Conservation (phyloP, 2,888 invertebrate species). For the Lasioglossum lativentre region DNA sequence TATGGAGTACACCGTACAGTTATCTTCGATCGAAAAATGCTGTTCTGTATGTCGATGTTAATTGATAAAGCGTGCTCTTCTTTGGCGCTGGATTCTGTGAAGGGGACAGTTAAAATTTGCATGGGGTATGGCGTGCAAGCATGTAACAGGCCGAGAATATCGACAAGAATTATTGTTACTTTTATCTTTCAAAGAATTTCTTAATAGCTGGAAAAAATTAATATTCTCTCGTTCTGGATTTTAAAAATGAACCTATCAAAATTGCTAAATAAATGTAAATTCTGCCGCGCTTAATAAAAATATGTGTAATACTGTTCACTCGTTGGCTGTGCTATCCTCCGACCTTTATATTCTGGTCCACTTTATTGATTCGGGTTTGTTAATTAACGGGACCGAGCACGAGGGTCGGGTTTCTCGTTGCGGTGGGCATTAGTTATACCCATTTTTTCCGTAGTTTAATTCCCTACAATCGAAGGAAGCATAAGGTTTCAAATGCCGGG, state of each 20-base stretch:
- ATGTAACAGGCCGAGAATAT: not conserved
- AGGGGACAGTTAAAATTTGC: not conserved
- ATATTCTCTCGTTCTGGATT: not conserved
- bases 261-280: not conserved
- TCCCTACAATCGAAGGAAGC: conserved; percentile 52
- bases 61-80: not conserved
- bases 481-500: conserved; percentile 59
- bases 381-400: not conserved
- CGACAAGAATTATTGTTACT: no score
- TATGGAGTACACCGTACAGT: not conserved
- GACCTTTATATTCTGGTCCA: not conserved
- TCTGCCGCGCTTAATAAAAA: not conserved
- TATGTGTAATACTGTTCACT: not conserved
- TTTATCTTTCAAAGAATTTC: not conserved
- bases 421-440: conserved; percentile 4
- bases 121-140: not conserved
- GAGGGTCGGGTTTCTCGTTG: not conserved
- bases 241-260: not conserved
- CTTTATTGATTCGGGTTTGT: not conserved
- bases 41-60: not conserved
- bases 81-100: not conserved
- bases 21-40: not conserved
- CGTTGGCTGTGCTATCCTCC: not conserved
- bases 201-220: not conserved
- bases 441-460: conserved; percentile 31